Base-by-base conservation (phyloP, 2,797 vertebrate species). In the Helarctos malayanus region DNA sequence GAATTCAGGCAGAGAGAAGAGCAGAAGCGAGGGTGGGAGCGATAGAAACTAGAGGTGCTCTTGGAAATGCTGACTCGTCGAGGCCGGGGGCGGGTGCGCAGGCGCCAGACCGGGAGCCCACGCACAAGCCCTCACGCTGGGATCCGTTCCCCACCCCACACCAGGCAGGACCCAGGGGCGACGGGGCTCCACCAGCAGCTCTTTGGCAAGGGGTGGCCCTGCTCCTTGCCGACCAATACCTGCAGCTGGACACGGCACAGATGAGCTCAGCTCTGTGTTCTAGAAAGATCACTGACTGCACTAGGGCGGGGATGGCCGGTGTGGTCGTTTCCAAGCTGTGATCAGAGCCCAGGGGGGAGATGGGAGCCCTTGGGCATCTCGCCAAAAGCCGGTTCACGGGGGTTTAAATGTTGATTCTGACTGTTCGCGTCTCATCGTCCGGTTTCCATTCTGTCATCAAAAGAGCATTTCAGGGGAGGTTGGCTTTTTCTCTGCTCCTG, bases 21-120 rank as follows among this genome's bases (percentile, higher is more conserved):
- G 19, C 87, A 85, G 69, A 85, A 75, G 47, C 19, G 8, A 49
- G 45, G 38, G 41, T 11, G 59, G 49, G 7, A 49, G 18, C 19
- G 16, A n/a, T 52, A 19, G 32, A 54, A 71, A 95, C 9, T 10
- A 6, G 5, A 21, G 65, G 35, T 13, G 23, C 54, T 38, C 47
- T 32, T 4, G 35, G 65, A 65, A 80, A 57, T 63, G 45, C 41
- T 52, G 27, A n/a, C 27, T 57, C 41, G 38, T 13, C 3, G 14
- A 35, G 59, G 4, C 19, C 8, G n/a, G 61, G 16, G 16, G 29
- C 65, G 23, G 49, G 57, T 13, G 25, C 32, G 3, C 0, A 7
- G 69, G 49, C 59, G 25, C 41, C 35, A 73, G 45, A n/a, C n/a
- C 9, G 2, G 0, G 49, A 56, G 0, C 56, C 29, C n/a, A 0